Base-by-base conservation (phyloP, 1,140 invertebrate species). In the Macrobrachium nipponense region DNA sequence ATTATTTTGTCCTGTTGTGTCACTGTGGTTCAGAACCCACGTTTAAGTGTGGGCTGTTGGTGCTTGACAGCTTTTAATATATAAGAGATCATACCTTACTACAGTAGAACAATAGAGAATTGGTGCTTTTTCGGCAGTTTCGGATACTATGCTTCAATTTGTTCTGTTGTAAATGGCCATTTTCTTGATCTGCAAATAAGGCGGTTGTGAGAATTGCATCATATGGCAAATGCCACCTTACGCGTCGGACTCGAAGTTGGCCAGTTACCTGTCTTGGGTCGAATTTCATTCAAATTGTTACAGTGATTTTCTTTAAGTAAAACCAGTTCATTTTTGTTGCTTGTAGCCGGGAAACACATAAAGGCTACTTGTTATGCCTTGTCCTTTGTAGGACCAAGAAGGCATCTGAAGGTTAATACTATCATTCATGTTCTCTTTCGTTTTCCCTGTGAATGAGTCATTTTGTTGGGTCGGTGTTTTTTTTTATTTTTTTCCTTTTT, bases 1-100 rank as follows among this genome's bases (percentile, higher is more conserved):
- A 76, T 86, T 83, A 43, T 62, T 76, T 86, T 80, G 61, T 61
- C 68, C 64, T 75, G 75, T 86, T 68, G 80, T 78, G 62, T 86
- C 58, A 79, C 36, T 80, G 84, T 78, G 84, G 84, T 86, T 86
- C 68, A 75, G 73, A 86, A 80, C 84, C 84, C 77, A 80, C 62
- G 84, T 79, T 77, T 86, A 73, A 64, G 84, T 72, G 84, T 86
- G 84, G 84, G 80, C 80, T 86, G 77, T 86, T 80, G 84, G 84
- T 86, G 84, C 84, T 86, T 86, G 84, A 80, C 66, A 86, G 80
- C 77, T 86, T 80, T 75, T 51, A 51, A 51, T 66, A 80, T 58
- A 64, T 86, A 86, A 86, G 84, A 66, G 80, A 80, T 86, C 84
- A 51, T 51, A 10, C 51, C 51, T 51, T 12, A 51, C 51, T 51